A percentile compares a stretch with the other conserved stretches of the same genome.
phyloP scores from a whole-genome alignment of 2,113 vertebrate species.

The Mastomys coucha region DNA sequence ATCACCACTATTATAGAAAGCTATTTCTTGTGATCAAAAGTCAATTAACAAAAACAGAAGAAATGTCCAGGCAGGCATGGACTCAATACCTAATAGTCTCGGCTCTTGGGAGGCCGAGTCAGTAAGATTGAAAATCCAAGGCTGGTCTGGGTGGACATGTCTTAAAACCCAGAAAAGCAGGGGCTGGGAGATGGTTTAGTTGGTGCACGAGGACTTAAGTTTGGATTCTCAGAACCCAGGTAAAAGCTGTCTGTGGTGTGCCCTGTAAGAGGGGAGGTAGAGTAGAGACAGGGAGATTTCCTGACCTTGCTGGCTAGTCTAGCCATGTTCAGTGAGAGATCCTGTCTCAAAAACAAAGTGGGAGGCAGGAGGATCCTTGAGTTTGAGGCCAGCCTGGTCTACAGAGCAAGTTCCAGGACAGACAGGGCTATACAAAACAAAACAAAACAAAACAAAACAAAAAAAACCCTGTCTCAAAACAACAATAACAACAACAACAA shows the following conservation, averaged over 20 bases:
- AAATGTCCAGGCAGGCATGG: not conserved
- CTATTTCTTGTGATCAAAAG: not conserved
- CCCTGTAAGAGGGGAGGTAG: not conserved
- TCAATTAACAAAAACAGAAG: not conserved
- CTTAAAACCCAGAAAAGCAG: not conserved
- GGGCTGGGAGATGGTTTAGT: no score
- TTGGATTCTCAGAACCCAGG: not conserved
- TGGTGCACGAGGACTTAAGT: not conserved
- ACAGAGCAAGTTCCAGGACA: not conserved
- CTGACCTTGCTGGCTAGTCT: not conserved
- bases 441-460: no score
- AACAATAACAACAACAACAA: no score
- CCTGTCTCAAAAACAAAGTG: not conserved
- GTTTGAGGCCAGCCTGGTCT: not conserved
- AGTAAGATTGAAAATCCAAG: not conserved
- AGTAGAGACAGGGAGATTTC: not conserved
- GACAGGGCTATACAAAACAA: no score
- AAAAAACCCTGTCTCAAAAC: not conserved
- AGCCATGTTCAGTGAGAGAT: not conserved
- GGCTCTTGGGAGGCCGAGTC: not conserved
- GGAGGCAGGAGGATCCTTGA: not conserved
- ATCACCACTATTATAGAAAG: not conserved
- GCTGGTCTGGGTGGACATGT: not conserved
- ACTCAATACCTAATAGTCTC: not conserved
- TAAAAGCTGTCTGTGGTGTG: not conserved